Evolutionary conservation across 1,140 invertebrate genomes (phyloP).

Genomic region (Phocides pigmalion): DNA sequence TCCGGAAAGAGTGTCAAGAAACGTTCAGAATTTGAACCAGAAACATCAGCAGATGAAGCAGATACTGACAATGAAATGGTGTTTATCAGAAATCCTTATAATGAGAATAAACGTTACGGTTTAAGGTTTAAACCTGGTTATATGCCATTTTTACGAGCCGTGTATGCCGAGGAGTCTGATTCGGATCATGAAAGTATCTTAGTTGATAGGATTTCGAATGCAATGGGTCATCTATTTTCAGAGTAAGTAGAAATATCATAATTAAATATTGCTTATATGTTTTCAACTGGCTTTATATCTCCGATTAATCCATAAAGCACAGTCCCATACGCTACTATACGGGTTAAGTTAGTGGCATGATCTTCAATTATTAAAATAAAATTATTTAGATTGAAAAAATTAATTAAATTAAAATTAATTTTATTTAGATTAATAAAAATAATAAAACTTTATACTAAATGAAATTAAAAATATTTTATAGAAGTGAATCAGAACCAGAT

Average conservation of each 20-base stretch:
- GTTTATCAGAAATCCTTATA: slow-evolving; percentile 82
- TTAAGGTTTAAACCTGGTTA: slow-evolving; percentile 56
- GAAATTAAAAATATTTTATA: slow-evolving; percentile 21
- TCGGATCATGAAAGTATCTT: slow-evolving; percentile 90
- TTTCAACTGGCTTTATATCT: too few relatives aligned
- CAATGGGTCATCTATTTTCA: slow-evolving; percentile 89
- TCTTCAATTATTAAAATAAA: not conserved
- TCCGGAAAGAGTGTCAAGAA: slow-evolving; percentile 51
- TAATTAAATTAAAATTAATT: too few relatives aligned
- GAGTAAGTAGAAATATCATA: slow-evolving; percentile 73
- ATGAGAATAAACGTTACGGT: slow-evolving; percentile 64
- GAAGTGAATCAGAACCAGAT: slow-evolving; percentile 89
- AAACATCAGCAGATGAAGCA: slow-evolving; percentile 86
- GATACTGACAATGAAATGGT: slow-evolving; percentile 85
- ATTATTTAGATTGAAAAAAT: too few relatives aligned
- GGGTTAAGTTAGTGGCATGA: too few relatives aligned
- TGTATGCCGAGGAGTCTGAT: slow-evolving; percentile 91
- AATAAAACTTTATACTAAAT: too few relatives aligned
- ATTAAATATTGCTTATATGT: too few relatives aligned
- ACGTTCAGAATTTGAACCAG: slow-evolving; percentile 81
- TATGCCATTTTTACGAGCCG: slow-evolving; percentile 80
- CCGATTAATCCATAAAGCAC: too few relatives aligned
- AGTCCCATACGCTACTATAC: too few relatives aligned
- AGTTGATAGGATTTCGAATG: slow-evolving; percentile 88
- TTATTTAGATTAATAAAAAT: too few relatives aligned